Percentiles rank a stretch among this genome's conserved stretches.
Evolutionary conservation across 2,888 invertebrate species (phyloP).

Genomic region (Calliphora vomitoria): DNA sequence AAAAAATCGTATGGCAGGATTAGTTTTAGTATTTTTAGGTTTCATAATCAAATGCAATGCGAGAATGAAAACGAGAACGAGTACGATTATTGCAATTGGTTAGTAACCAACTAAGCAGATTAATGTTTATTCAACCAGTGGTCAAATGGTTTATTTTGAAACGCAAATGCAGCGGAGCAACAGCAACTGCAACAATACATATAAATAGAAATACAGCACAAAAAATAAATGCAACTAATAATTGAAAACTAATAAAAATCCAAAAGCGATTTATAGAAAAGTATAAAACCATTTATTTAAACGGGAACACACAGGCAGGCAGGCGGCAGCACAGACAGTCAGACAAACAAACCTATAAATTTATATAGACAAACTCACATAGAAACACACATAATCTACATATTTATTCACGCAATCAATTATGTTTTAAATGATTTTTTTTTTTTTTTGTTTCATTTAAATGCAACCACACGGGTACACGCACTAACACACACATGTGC

Average conservation of each 20-base stretch:
- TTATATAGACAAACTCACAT: slow-evolving; percentile 10
- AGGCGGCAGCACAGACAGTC: slow-evolving; percentile 1
- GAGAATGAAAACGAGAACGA: slow-evolving; percentile 1
- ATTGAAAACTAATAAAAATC: slow-evolving; percentile 72
- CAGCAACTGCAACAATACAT: neutral
- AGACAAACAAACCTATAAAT: slow-evolving; percentile 33
- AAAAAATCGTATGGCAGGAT: neutral
- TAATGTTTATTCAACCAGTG: slow-evolving; percentile 70
- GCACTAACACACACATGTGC: neutral
- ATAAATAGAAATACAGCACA: slow-evolving; percentile 6
- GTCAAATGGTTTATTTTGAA: slow-evolving; percentile 65
- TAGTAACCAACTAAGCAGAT: slow-evolving; percentile 61
- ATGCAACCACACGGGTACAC: neutral
- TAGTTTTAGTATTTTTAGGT: slow-evolving; percentile 37
- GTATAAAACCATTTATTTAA: slow-evolving; percentile 54
- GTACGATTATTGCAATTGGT: slow-evolving; percentile 21
- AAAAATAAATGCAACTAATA: slow-evolving; percentile 63
- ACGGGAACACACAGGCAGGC: slow-evolving; percentile 17
- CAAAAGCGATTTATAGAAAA: slow-evolving; percentile 65
- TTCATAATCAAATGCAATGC: slow-evolving; percentile 32
- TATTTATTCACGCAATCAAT: slow-evolving; percentile 67
- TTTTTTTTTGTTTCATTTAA: neutral
- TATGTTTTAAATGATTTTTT: slow-evolving; percentile 52
- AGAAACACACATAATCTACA: slow-evolving; percentile 32
- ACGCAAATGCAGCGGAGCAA: slow-evolving; percentile 15